A percentile compares a stretch with the other conserved stretches of the same genome.
These are phyloP conservation scores for Physeter macrocephalus DNA, from an alignment of 2,113 vertebrate species.

Conservation along the genomic window DNA sequence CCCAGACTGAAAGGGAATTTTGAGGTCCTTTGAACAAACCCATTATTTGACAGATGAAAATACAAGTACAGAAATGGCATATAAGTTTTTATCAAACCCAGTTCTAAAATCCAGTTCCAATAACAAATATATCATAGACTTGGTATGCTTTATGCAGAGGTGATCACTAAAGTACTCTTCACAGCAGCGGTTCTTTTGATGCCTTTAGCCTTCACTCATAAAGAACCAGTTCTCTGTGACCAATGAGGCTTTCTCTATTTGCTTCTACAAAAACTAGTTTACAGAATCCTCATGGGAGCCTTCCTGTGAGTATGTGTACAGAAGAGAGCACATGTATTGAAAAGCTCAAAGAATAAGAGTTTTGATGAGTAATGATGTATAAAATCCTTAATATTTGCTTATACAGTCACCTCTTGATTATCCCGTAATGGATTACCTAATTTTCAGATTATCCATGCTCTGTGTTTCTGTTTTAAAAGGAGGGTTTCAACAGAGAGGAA, in stretches of 20 bases:
- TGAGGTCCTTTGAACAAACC: background rate
- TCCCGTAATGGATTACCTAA: slow-evolving; percentile 35
- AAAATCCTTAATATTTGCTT: slow-evolving; percentile 52
- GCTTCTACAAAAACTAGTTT: background rate
- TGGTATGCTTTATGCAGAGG: background rate
- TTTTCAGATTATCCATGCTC: slow-evolving; percentile 49
- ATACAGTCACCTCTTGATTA: slow-evolving; percentile 30
- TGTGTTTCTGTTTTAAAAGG: slow-evolving; percentile 40
- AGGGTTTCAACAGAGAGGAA: background rate
- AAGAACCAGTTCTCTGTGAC: background rate
- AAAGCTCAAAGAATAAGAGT: slow-evolving; percentile 16
- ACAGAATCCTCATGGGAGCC: background rate
- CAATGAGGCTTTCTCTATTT: background rate
- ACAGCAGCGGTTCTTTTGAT: background rate
- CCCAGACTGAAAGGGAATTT: background rate
- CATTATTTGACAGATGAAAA: background rate
- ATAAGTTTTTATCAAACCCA: background rate
- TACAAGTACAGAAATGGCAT: background rate
- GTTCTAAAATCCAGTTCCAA: background rate
- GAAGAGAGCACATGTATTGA: background rate
- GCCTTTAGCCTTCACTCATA: background rate
- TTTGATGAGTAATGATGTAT: slow-evolving; percentile 31
- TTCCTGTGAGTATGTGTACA: background rate
- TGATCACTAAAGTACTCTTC: background rate
- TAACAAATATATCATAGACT: background rate